Base-by-base conservation (phyloP, 1,140 invertebrate species). In the Cherax destructor region DNA sequence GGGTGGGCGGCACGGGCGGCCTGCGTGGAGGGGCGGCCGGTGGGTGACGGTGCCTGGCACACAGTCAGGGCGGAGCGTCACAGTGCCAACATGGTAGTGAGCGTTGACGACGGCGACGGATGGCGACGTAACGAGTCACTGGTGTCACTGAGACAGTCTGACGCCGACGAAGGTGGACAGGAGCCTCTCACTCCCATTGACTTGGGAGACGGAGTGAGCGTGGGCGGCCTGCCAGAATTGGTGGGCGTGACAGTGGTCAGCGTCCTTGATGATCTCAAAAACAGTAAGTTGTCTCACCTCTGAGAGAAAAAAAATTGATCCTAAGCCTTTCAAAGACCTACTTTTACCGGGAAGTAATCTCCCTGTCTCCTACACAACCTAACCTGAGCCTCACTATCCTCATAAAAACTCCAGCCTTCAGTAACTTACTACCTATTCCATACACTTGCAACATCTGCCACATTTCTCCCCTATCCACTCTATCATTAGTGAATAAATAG, bases 1-100 rank as follows among this genome's bases (percentile, higher is more conserved):
- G 77, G 78, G 11, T 24, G 52, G 77, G 80, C n/a, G 56, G 59
- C 59, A n/a, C 59, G 78, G n/a, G 65, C 24, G 65, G 79, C 79
- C 16, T 88, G 87, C 24, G 78, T 88, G 61, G 79, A 88, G 50
- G 79, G 78, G 11, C 78, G 79, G 18, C 78, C 65, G n/a, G 13
- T 88, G 16, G 87, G 79, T 74, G 78, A 83, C 50, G 87, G 87
- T 21, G 61, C 49, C 24, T 88, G 87, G 87, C 87, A 88, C 61
- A 81, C 65, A 16, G 21, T 88, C 65, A 81, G 49, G 50, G 87
- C 87, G 59, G 87, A 88, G 47, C 65, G 79, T n/a, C 79, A 81
- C 65, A 65, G 87, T n/a, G 65, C 81, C 61, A 83, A 80, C 87
- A 59, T 88, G 24, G 49, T 80, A 47, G 7, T 88, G 21, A 81